Percentiles rank a stretch among this genome's conserved stretches.
Conservation (phyloP, 2,113 vertebrate genomes). For the Calidris pygmaea region DNA sequence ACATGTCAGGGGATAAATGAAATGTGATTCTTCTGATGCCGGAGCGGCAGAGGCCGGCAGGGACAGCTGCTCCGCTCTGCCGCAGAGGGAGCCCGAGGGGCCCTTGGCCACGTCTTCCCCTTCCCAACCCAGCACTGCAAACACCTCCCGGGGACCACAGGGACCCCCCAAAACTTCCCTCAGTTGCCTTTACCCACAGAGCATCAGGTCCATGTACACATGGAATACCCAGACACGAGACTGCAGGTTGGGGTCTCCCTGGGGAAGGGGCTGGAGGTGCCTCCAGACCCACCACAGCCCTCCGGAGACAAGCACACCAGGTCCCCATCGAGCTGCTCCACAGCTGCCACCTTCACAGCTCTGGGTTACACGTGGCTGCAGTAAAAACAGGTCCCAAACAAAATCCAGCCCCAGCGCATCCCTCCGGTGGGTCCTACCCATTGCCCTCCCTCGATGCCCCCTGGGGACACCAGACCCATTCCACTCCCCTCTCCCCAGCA, state of each 20-base stretch:
- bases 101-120: rapidly evolving
- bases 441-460: rapidly evolving
- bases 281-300: not conserved
- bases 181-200: not conserved
- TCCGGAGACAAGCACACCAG: not conserved
- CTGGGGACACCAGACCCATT: not conserved
- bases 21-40: slow-evolving; percentile 33
- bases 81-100: not conserved
- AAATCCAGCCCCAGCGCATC: not conserved
- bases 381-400: not conserved
- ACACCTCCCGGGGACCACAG: not conserved
- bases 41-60: not conserved
- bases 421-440: not conserved
- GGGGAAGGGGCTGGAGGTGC: not conserved
- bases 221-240: not conserved
- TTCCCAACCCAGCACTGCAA: not conserved
- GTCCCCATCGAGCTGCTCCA: rapidly evolving
- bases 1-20: slow-evolving; percentile 56
- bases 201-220: rapidly evolving
- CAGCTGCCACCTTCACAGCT: not conserved
- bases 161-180: not conserved
- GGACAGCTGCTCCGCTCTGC: not conserved
- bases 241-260: not conserved
- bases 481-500: not conserved
- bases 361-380: not conserved